Evolutionary conservation across 2,113 vertebrate genomes (phyloP).

Genomic region (Phasianus colchicus): DNA sequence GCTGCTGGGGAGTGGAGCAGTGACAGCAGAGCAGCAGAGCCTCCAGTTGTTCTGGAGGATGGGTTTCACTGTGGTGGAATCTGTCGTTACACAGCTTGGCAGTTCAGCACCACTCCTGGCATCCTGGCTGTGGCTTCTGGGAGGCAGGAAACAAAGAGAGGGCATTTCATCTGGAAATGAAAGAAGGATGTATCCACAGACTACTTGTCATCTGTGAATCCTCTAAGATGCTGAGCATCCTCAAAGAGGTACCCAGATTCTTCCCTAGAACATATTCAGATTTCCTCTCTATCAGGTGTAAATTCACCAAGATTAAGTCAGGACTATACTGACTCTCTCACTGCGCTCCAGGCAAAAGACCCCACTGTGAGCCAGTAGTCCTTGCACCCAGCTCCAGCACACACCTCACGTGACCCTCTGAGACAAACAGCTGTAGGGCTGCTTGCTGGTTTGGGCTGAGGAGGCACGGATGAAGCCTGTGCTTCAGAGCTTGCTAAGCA

Average conservation of each 20-base stretch:
- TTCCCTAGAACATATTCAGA: background rate
- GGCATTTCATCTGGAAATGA: background rate
- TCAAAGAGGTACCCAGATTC: background rate
- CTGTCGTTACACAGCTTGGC: constrained; percentile 30
- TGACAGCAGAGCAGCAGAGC: background rate
- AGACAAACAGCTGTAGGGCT: background rate
- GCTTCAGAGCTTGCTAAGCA: constrained; percentile 14
- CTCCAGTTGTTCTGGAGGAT: background rate
- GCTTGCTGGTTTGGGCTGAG: background rate
- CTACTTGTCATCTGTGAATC: background rate
- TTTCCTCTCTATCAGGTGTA: background rate
- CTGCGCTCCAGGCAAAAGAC: background rate
- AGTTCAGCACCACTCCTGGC: constrained; percentile 27
- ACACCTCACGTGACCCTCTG: background rate
- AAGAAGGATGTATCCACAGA: background rate
- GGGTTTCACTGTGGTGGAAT: constrained; percentile 45
- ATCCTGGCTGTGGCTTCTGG: background rate
- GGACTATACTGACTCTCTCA: background rate
- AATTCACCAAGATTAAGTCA: background rate
- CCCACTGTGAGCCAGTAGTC: background rate
- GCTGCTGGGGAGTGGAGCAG: background rate
- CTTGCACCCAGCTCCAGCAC: background rate
- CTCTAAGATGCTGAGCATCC: background rate
- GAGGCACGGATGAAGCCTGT: background rate
- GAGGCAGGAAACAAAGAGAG: constrained; percentile 7